Evolutionary conservation across 2,888 invertebrate species (phyloP).

Genomic region (Scelioninae gen. 2): DNA sequence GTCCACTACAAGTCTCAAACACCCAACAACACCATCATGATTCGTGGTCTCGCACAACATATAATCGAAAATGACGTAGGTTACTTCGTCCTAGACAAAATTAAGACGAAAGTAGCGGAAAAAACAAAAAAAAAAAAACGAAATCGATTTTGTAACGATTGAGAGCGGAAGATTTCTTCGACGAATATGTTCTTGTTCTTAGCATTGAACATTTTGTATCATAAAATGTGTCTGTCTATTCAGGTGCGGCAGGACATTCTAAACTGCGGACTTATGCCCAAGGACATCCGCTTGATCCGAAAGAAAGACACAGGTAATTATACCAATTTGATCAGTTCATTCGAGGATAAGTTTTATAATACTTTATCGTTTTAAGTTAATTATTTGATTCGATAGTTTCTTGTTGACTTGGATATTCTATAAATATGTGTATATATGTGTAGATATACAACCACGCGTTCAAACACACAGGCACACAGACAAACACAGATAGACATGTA

Average conservation of each 20-base stretch:
- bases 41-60: slow-evolving; percentile 84
- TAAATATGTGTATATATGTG: no score
- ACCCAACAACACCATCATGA: slow-evolving; percentile 85
- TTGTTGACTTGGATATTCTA: slow-evolving; percentile 22
- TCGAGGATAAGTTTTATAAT: neutral
- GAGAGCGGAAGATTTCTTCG: slow-evolving; percentile 16
- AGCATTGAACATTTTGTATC: slow-evolving; percentile 51
- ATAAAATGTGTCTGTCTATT: slow-evolving; percentile 70
- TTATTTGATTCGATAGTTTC: slow-evolving; percentile 31
- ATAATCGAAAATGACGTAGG: slow-evolving; percentile 87
- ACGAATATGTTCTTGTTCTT: slow-evolving; percentile 12
- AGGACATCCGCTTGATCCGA: slow-evolving; percentile 88
- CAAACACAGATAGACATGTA: no score
- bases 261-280: slow-evolving; percentile 84
- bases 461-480: no score
- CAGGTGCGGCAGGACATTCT: slow-evolving; percentile 88
- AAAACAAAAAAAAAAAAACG: slow-evolving; percentile 1
- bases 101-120: slow-evolving; percentile 18
- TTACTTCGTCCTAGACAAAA: slow-evolving; percentile 63
- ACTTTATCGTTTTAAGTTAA: neutral
- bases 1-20: slow-evolving; percentile 78
- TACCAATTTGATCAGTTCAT: slow-evolving; percentile 14
- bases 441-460: no score
- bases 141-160: slow-evolving; percentile 9
- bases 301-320: slow-evolving; percentile 89